These are phyloP conservation scores for Oreonectes daqikongensis DNA, from an alignment of 2,797 vertebrate species.

Conservation along the genomic window DNA sequence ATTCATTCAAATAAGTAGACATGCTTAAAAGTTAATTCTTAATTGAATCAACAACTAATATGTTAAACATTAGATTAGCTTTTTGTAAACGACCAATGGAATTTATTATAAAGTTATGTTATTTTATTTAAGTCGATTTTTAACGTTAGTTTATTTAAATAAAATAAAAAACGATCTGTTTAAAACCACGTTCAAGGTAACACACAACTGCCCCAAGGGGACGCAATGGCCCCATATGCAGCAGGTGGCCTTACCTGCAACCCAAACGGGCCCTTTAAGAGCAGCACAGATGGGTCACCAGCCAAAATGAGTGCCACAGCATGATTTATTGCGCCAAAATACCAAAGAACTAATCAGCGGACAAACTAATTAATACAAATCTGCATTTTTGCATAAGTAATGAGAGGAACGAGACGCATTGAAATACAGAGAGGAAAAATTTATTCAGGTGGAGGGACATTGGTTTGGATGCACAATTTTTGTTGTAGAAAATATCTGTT, in stretches of 20 bases:
- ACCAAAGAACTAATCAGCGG: conserved; percentile 86
- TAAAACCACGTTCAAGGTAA: background rate
- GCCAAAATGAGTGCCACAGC: conserved; percentile 80
- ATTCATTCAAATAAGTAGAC: background rate
- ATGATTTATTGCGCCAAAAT: conserved; percentile 87
- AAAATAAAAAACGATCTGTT: background rate
- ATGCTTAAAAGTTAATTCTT: too few relatives aligned
- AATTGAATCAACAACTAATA: background rate
- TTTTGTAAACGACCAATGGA: background rate
- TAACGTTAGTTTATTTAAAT: background rate
- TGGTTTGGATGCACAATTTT: conserved; percentile 76
- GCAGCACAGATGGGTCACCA: conserved; percentile 76
- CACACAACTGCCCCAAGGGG: conserved; percentile 46
- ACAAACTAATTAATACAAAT: conserved; percentile 92
- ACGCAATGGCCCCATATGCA: conserved; percentile 73
- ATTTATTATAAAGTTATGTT: background rate
- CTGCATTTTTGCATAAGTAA: conserved; percentile 93
- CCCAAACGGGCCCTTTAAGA: conserved; percentile 78
- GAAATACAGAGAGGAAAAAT: conserved; percentile 79
- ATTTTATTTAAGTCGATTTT: background rate
- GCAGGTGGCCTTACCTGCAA: conserved; percentile 83
- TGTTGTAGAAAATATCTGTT: conserved; percentile 76
- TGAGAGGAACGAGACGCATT: conserved; percentile 80
- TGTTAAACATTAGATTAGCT: background rate
- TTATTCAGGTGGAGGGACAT: conserved; percentile 82